Base-by-base conservation (phyloP, 2,113 vertebrate species). In the Melanerpes aurifrons region DNA sequence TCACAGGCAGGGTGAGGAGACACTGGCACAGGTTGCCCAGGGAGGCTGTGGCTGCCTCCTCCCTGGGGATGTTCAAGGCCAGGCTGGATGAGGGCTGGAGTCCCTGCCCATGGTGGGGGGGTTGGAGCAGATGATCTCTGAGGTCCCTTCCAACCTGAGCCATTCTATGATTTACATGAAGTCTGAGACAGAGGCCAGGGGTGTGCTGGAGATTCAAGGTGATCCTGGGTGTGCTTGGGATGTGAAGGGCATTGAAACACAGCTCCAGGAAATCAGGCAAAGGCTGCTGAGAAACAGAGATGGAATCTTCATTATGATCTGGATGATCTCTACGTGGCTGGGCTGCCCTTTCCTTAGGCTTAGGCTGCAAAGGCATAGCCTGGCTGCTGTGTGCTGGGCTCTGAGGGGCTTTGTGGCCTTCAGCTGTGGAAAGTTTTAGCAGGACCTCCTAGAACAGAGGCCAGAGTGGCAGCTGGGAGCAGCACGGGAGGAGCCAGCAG, bases 301-400 rank as follows among this genome's bases (percentile, higher is more conserved):
- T 3, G 19, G 61, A 67, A 67, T 56, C n/a, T 40, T 72, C 50
- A 63, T 20, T 66, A 43, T 24, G 43, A 47, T 76, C 61, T 40
- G 61, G 24, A 71, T 0, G 4, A 22, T 21, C 29, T 13, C 53
- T 56, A 12, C 0, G 1, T 8, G 50, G 43, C 53, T 75, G 35
- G 56, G 11, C 22, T 77, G 18, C 57, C 26, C 37, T 74, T 70
- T 81, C 53, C 67, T 43, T 22, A 76, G 57, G 85, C 43, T 83
- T 92, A 50, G 62, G 86, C 92, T 94, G 93, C 54, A 63, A 47
- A 76, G 76, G 69, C 87, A 93, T 67, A 62, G 78, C 91, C 96
- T 95, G 94, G 72, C 85, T 74, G 59, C 2, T 3, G 29, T 1
- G 24, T 35, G 83, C 73, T 57, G 84, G 4, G 8, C 21, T 74